Base-by-base conservation (phyloP, 1,140 invertebrate species). In the Glossosoma conforme region DNA sequence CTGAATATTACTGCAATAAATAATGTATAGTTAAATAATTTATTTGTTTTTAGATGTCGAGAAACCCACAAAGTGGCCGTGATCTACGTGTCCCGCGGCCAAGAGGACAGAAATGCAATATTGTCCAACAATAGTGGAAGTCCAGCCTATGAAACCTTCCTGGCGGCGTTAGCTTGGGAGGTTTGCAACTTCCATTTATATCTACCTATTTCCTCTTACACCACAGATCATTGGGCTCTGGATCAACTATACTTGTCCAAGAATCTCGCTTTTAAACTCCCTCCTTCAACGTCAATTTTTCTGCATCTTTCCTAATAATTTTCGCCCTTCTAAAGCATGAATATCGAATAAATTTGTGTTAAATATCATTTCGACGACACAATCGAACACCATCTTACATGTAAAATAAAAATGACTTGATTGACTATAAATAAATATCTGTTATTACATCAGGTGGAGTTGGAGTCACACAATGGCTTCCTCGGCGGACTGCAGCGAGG, bases 11-110 rank as follows among this genome's bases (percentile, higher is more conserved):
- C n/a, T n/a, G n/a, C n/a, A n/a, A n/a, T n/a, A n/a, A n/a, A n/a
- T n/a, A n/a, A n/a, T n/a, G n/a, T n/a, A n/a, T n/a, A n/a, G n/a
- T n/a, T n/a, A n/a, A n/a, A n/a, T n/a, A n/a, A n/a, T n/a, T n/a
- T n/a, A n/a, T n/a, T n/a, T n/a, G n/a, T 15, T 67, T 69, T 18
- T 65, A 87, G 86, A 62, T 89, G 90, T 59, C 81, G 97, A 18
- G 97, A 99, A 66, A 97, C 95, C 1, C 97, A 99, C 69, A 99
- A 99, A 75, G 89, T 99, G 63, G 97, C 97, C 8, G 93, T 99
- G 2, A 96, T 99, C 59, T 99, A 98, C 72, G 95, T 99, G 1
- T 92, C 86, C 18, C 85, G 88, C 14, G 96, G 96, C 0, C 97
- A 99, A 67, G 96, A 99, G 71, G 94, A 97, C 56, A 93, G 97